Evolutionary conservation across 2,113 vertebrate species (phyloP).

Genomic region (Agelaius phoeniceus): DNA sequence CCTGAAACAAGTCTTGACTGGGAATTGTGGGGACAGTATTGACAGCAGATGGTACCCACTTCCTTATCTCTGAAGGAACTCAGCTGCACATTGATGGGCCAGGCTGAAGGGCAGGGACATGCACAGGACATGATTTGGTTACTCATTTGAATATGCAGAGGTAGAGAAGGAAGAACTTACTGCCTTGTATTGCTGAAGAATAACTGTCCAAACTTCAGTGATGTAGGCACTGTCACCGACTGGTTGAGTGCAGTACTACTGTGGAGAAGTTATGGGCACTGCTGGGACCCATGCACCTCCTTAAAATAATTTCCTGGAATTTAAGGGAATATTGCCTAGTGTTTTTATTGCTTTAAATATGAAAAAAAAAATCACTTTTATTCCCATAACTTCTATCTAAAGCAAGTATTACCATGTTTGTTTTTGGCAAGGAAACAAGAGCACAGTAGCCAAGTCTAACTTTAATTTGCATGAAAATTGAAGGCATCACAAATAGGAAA

Average conservation of each 20-base stretch:
- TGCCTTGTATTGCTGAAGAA: not conserved
- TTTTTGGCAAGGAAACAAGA: not conserved
- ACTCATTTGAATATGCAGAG: not conserved
- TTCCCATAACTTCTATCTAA: not conserved
- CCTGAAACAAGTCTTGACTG: constrained; percentile 61
- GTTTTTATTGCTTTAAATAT: not conserved
- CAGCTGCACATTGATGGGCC: not conserved
- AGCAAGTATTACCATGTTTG: not conserved
- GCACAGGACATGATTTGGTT: not conserved
- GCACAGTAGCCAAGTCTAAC: not conserved
- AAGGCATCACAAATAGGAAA: not conserved
- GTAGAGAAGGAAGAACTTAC: not conserved
- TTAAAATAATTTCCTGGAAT: not conserved
- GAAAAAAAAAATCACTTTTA: not conserved
- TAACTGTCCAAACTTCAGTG: not conserved
- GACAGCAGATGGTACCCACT: constrained; percentile 66
- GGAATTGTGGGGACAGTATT: constrained; percentile 38
- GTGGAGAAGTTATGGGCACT: not conserved
- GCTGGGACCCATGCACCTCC: not conserved
- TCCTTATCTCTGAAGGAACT: not conserved
- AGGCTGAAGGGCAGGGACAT: not conserved
- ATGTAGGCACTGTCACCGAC: not conserved
- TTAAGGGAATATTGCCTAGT: not conserved
- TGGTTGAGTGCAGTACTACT: not conserved
- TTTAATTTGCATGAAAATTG: not conserved